These are phyloP conservation scores for Nemotelus nigrinus DNA, from an alignment of 2,888 invertebrate species.

Conservation along the genomic window DNA sequence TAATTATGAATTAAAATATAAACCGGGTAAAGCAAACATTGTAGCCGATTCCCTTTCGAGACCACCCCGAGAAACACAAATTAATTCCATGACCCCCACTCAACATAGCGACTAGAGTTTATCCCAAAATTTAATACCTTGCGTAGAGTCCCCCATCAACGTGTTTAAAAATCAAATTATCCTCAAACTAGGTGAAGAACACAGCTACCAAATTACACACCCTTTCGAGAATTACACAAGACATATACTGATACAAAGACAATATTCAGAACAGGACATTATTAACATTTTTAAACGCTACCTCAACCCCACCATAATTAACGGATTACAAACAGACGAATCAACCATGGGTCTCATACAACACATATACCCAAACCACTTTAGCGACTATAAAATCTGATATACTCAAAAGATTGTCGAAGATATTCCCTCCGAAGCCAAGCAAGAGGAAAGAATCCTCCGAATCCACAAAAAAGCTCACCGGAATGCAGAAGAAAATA, in stretches of 20 bases:
- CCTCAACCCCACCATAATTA: constrained; percentile 4
- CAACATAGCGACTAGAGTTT: constrained; percentile 34
- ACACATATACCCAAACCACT: constrained; percentile 5
- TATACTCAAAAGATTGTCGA: constrained; percentile 28
- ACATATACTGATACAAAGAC: not conserved
- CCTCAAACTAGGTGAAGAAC: not conserved
- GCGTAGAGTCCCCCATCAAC: constrained; percentile 30
- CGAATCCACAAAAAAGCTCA: constrained; percentile 46
- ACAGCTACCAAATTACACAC: not conserved
- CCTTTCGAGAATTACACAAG: not conserved
- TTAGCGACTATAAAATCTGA: constrained; percentile 13
- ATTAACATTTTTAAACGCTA: constrained; percentile 27
- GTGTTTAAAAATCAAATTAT: constrained; percentile 1
- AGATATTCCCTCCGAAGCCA: constrained; percentile 37
- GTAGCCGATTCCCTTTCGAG: constrained; percentile 32
- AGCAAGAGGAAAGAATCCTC: constrained; percentile 47
- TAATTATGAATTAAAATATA: constrained; percentile 35
- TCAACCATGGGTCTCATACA: constrained; percentile 1
- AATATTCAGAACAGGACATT: not conserved
- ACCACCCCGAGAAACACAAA: constrained; percentile 13
- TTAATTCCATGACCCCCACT: constrained; percentile 32
- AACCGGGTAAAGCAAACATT: constrained; percentile 42
- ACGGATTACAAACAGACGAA: constrained; percentile 13
- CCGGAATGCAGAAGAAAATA: constrained; percentile 46
- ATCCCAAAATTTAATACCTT: constrained; percentile 35